Base-by-base conservation (phyloP, 64 coral and sea anemone species). In the Hydrozoanthus tunicans region DNA sequence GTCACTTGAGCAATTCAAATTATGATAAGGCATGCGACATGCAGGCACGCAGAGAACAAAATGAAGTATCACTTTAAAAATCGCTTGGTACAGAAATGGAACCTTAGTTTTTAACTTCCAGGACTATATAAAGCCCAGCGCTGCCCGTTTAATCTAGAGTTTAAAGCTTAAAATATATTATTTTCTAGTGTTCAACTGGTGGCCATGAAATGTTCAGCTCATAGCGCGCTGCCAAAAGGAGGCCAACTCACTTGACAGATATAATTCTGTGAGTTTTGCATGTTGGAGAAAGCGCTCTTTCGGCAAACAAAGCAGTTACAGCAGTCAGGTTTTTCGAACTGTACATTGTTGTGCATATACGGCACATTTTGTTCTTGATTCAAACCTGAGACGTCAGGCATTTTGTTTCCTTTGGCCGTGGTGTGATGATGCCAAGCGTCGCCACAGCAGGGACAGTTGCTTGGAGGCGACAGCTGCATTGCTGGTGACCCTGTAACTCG, bases 391-490 rank as follows among this genome's bases (percentile, higher is more conserved):
- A 23, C 6, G 51, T 32, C 56, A 15, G 25, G 56, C 3, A 9
- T 75, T 74, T 26, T 59, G 12, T 32, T 88, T 58, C 9, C 67
- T 17, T 55, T 88, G 4, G 24, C 53, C 5, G 56, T 74, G 53
- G 68, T 51, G 5, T 7, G 15, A 52, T 70, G 52, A 14, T 17
- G 20, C 64, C 32, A 56, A 74, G 56, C 59, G 5, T 12, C 20
- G 43, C 25, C 84, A 14, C 84, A 88, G 84, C 84, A 88, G 79
- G 89, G 20, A 62, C 89, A 90, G 61, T 65, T 80, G 56, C 73
- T 78, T 64, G 9, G 59, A 65, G 89, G 76, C 75, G 75, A 74
- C 89, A 90, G 51, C 74, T 58, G 53, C 11, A 58, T 73, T 11
- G 27, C 68, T n/a, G 68, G 11, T 17, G 75, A 60, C 76, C 65